Evolutionary conservation across 2,888 invertebrate genomes (phyloP).

Genomic region (Macropis europaea): DNA sequence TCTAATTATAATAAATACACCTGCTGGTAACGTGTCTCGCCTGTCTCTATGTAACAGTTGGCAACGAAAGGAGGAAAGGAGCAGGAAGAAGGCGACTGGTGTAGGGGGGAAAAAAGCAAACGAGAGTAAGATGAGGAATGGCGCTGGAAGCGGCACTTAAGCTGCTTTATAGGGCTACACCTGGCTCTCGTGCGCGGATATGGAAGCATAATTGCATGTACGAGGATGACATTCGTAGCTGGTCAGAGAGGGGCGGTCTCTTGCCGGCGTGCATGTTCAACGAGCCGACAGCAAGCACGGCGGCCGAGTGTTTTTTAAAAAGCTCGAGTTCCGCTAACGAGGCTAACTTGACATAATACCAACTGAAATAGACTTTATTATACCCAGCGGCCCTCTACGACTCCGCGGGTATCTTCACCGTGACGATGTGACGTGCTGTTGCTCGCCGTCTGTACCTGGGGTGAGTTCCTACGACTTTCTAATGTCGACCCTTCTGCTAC

Average conservation of each 20-base stretch:
- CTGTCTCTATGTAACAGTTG: background rate
- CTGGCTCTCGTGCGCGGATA: conserved; percentile 53
- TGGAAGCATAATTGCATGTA: conserved; percentile 65
- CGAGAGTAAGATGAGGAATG: conserved; percentile 32
- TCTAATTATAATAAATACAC: too few species aligned
- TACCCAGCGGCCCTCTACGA: conserved; percentile 59
- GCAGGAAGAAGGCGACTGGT: background rate
- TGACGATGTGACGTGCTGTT: background rate
- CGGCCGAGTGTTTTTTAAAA: conserved; percentile 71
- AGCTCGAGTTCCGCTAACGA: conserved; percentile 76
- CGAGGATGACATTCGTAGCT: conserved; percentile 34
- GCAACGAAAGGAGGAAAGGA: background rate
- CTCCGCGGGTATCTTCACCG: conserved; percentile 16
- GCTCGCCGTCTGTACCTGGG: conserved; percentile 6
- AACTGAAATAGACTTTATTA: conserved; percentile 78
- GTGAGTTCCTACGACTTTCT: too few species aligned
- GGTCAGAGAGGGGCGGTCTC: conserved; percentile 50
- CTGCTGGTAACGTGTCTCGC: too few species aligned
- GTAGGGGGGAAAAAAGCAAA: conserved; percentile 18
- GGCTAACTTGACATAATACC: conserved; percentile 80
- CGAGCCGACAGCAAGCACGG: conserved; percentile 75
- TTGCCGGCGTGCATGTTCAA: conserved; percentile 76
- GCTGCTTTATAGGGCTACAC: conserved; percentile 43
- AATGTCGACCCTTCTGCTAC: too few species aligned
- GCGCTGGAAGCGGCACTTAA: conserved; percentile 46